Evolutionary conservation across 1,140 invertebrate species (phyloP).

Genomic region (Aradophagus sp.): DNA sequence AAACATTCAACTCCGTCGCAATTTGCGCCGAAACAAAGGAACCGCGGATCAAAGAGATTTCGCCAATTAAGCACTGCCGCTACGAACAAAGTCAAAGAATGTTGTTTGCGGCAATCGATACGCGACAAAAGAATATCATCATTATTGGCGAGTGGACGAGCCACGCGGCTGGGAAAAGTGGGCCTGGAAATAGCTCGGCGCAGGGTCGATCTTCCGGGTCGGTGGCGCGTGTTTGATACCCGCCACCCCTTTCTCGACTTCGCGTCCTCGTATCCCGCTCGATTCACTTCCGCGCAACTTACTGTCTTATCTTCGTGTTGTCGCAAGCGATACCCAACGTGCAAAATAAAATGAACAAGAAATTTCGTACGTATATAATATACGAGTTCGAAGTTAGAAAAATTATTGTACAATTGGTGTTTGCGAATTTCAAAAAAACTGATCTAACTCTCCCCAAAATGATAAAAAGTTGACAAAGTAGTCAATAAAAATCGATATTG

Average conservation of each 20-base stretch:
- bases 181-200: constrained; percentile 61
- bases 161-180: constrained; percentile 27
- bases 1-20: too few relatives aligned
- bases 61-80: constrained; percentile 48
- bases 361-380: too few relatives aligned
- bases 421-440: too few relatives aligned
- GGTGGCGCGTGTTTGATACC: constrained; percentile 65
- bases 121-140: constrained; percentile 50
- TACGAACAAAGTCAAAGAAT: constrained; percentile 38
- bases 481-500: too few relatives aligned
- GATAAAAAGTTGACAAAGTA: too few relatives aligned
- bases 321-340: too few relatives aligned
- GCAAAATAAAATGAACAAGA: too few relatives aligned
- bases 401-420: too few relatives aligned
- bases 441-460: too few relatives aligned
- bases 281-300: too few relatives aligned
- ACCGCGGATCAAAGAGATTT: constrained; percentile 34
- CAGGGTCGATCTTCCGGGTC: constrained; percentile 68
- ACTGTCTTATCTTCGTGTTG: too few relatives aligned
- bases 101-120: constrained; percentile 43
- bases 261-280: constrained; percentile 57
- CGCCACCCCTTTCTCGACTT: constrained; percentile 37
- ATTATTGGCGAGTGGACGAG: constrained; percentile 39
- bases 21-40: not conserved
- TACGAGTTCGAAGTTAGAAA: too few relatives aligned